A percentile compares a stretch with the other conserved stretches of the same genome.
phyloP scores from a whole-genome alignment of 2,888 invertebrate genomes.

The Nephrotoma flavescens region DNA sequence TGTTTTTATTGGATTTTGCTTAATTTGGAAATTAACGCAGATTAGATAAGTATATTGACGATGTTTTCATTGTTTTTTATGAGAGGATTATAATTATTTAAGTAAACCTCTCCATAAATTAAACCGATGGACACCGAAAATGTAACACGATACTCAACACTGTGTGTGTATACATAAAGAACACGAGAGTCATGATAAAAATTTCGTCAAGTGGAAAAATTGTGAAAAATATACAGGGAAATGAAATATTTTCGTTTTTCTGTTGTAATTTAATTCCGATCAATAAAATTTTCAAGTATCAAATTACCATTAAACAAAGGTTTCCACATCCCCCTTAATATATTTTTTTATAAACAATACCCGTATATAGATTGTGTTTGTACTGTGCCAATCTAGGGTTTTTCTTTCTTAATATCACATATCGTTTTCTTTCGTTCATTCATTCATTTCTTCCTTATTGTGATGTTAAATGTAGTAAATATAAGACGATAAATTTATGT shows the following conservation, averaged over 20 bases:
- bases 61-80: neutral
- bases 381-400: neutral
- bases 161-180: neutral
- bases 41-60: neutral
- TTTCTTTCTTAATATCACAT: neutral
- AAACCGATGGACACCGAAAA: neutral
- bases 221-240: neutral
- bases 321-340: neutral
- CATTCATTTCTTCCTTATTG: neutral
- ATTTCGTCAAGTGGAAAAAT: neutral
- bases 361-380: neutral
- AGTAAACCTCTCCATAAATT: neutral
- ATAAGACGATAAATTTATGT: neutral
- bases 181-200: neutral
- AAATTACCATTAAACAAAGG: neutral
- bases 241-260: neutral
- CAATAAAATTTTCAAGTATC: neutral
- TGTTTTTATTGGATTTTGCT: neutral
- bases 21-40: neutral
- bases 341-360: neutral
- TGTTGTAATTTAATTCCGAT: neutral
- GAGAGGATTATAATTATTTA: neutral
- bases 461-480: neutral
- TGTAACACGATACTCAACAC: neutral
- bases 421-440: neutral